Base-by-base conservation (phyloP, 1,140 invertebrate genomes). In the Tetramorium parvispinum region DNA sequence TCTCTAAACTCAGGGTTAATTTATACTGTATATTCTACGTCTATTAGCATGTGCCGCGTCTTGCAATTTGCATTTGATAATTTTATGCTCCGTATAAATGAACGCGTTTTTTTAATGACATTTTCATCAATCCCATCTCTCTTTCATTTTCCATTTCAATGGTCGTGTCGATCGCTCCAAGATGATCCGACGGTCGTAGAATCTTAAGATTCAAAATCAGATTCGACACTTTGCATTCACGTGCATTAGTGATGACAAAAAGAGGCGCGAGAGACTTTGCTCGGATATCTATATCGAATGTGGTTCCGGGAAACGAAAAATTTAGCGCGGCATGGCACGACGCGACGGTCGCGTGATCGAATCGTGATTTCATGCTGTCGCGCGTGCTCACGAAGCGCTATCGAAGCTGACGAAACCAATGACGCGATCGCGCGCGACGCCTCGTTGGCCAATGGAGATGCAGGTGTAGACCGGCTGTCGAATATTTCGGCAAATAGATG, bases 401-500 rank as follows among this genome's bases (percentile, higher is more conserved):
- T 16, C 32, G 10, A 8, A 27, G 27, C 32, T 65, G 59, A 76
- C 43, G 40, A 37, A 66, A 71, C 0, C 8, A 73, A 21, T 71
- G 57, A 82, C 55, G 57, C 10, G 77, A 86, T 87, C 77, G 65
- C 37, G 81, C 88, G 66, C 77, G 88, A 82, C 78, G 55, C 2
- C 2, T 27, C 21, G 53, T 0, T 3, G 8, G 6, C 88, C 87
- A 89, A 89, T 89, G 27, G 6, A 61, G 16, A 18, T 6, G 21
- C 24, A 11, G 32, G 57, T 27, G 18, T 21, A 32, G n/a, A 3
- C 18, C 3, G 3, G 63, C 11, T 57, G 18, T 55, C 59, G 46
- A 89, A 82, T 70, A 89, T 86, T 82, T 77, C 16, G 43, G 79
- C 77, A 63, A 89, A 87, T 87, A 16, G 46, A 13, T 24, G 40